Conservation (phyloP, 2,113 vertebrate species). For the Anguilla rostrata region DNA sequence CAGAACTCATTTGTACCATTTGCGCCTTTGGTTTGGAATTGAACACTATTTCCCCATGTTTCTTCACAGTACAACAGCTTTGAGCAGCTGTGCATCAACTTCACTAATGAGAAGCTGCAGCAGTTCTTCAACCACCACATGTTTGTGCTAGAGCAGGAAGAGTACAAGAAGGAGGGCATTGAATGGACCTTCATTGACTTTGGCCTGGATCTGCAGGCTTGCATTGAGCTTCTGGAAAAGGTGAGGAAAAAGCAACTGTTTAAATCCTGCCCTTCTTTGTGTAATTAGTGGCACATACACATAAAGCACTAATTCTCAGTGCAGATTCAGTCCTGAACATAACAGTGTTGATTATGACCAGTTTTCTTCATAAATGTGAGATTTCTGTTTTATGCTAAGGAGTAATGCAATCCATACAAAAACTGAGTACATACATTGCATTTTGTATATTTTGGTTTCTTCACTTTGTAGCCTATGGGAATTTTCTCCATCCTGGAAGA, state of each 20-base stretch:
- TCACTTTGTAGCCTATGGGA: constrained; percentile 56
- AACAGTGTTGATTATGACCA: neutral
- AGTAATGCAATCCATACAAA: neutral
- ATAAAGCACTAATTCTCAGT: neutral
- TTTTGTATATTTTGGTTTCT: neutral
- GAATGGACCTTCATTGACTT: constrained; percentile 74
- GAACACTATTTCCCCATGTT: neutral
- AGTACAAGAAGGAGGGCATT: constrained; percentile 69
- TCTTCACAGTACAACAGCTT: constrained; percentile 55
- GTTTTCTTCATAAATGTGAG: neutral
- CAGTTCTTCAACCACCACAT: constrained; percentile 67
- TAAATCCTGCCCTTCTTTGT: neutral
- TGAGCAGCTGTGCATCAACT: constrained; percentile 64
- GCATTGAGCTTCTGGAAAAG: constrained; percentile 75
- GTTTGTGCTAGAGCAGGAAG: constrained; percentile 66
- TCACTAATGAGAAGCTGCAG: constrained; percentile 63
- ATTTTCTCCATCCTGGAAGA: constrained; percentile 62
- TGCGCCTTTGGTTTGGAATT: neutral
- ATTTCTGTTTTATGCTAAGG: neutral
- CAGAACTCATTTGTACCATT: neutral
- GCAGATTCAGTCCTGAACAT: neutral
- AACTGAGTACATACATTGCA: neutral
- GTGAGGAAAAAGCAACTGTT: constrained; percentile 34
- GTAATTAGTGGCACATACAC: neutral
- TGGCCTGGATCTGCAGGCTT: constrained; percentile 72